Evolutionary conservation across 1,140 invertebrate species (phyloP).

Genomic region (Diuraphis noxia): DNA sequence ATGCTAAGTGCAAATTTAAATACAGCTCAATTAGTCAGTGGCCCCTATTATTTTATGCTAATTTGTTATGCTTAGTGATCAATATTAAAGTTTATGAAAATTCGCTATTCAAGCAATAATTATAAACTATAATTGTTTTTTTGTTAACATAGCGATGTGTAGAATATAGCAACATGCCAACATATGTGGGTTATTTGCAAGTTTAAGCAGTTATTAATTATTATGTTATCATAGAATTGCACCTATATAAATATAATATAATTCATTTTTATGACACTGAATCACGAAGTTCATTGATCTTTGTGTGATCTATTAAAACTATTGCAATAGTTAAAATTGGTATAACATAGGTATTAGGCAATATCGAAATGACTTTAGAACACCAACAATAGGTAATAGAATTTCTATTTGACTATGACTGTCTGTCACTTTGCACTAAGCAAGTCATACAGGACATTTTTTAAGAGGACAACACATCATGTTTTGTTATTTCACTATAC

Average conservation of each 20-base stretch:
- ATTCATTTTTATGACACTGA: not conserved
- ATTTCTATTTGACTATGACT: not conserved
- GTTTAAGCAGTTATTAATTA: not conserved
- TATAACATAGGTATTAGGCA: not conserved
- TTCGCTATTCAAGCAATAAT: not conserved
- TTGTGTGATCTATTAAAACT: not conserved
- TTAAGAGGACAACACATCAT: not conserved
- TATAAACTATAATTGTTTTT: not conserved
- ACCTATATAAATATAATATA: no score
- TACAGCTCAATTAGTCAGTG: not conserved
- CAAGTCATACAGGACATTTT: not conserved
- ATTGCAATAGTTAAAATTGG: not conserved
- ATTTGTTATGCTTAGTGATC: not conserved
- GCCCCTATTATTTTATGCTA: slow-evolving; percentile 5
- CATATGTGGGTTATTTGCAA: slow-evolving; percentile 31
- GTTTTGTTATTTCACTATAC: not conserved
- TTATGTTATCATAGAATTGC: not conserved
- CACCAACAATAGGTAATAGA: not conserved
- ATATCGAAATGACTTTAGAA: not conserved
- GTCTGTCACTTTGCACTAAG: not conserved
- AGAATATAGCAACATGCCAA: not conserved
- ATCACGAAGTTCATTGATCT: slow-evolving; percentile 19
- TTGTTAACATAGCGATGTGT: not conserved
- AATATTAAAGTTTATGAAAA: not conserved
- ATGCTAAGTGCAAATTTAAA: not conserved